Conservation (phyloP, 2,797 vertebrate genomes). For the Leuciscus waleckii region DNA sequence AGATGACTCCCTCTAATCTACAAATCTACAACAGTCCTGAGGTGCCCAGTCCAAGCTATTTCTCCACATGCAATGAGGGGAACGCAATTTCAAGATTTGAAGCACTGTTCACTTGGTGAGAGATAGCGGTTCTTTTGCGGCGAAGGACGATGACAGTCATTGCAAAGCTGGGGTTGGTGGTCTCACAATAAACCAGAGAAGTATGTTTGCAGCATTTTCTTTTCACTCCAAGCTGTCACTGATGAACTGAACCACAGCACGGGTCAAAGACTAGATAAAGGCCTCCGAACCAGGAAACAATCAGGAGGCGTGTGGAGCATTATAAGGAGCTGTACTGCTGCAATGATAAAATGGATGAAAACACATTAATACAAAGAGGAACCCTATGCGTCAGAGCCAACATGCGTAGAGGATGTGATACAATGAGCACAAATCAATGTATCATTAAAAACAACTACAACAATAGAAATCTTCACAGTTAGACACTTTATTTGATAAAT, state of each 20-base stretch:
- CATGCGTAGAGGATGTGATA: neutral
- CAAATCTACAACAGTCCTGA: constrained; percentile 64
- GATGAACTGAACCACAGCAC: constrained; percentile 37
- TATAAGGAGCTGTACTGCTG: constrained; percentile 28
- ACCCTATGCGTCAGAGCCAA: neutral
- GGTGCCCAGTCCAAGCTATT: constrained; percentile 64
- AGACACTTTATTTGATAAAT: constrained; percentile 37
- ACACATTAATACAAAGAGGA: constrained; percentile 9
- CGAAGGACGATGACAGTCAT: constrained; percentile 29
- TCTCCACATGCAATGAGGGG: constrained; percentile 62
- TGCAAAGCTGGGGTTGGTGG: constrained; percentile 20
- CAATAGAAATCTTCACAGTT: constrained; percentile 1
- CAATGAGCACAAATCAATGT: neutral
- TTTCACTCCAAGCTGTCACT: constrained; percentile 46
- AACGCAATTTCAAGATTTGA: constrained; percentile 70
- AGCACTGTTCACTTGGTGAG: constrained; percentile 57
- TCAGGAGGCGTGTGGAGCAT: constrained; percentile 39
- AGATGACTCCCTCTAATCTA: constrained; percentile 44
- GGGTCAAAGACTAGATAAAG: constrained; percentile 54
- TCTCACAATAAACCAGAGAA: constrained; percentile 55
- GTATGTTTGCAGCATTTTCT: constrained; percentile 40
- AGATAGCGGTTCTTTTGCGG: constrained; percentile 43
- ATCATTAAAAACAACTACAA: constrained; percentile 4
- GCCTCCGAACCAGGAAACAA: constrained; percentile 37
- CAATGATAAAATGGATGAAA: constrained; percentile 17